Conservation (phyloP, 2,797 vertebrate species). For the Rhabdomys pumilio region DNA sequence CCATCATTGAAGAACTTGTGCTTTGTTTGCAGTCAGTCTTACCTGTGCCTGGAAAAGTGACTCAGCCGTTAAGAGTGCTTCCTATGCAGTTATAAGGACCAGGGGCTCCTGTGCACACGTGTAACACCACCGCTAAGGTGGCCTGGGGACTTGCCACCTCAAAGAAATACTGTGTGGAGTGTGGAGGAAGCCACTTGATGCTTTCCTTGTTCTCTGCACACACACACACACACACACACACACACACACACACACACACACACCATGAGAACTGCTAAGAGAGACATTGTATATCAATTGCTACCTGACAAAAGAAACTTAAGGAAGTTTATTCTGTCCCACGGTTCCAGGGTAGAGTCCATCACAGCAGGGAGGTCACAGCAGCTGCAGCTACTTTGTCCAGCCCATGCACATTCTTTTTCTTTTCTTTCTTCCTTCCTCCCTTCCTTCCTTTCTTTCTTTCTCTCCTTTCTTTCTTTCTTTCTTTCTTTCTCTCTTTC, state of each 20-base stretch:
- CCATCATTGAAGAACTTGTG: neutral
- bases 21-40: conserved; percentile 1
- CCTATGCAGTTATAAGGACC: neutral
- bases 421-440: neutral
- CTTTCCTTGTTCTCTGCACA: neutral
- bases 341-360: neutral
- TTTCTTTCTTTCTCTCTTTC: no score
- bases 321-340: neutral
- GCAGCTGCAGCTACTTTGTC: neutral
- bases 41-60: neutral
- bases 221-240: no score
- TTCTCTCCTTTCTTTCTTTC: no score
- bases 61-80: neutral
- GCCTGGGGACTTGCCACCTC: neutral
- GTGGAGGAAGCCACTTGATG: neutral
- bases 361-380: neutral
- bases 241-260: neutral
- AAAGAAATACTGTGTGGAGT: neutral
- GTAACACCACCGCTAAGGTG: neutral
- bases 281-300: neutral
- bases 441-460: no score
- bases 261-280: conserved; percentile 11
- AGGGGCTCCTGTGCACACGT: no score
- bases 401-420: neutral
- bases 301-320: neutral